Conservation (phyloP, 2,888 invertebrate genomes). For the Aphelenchoides bicaudatus region DNA sequence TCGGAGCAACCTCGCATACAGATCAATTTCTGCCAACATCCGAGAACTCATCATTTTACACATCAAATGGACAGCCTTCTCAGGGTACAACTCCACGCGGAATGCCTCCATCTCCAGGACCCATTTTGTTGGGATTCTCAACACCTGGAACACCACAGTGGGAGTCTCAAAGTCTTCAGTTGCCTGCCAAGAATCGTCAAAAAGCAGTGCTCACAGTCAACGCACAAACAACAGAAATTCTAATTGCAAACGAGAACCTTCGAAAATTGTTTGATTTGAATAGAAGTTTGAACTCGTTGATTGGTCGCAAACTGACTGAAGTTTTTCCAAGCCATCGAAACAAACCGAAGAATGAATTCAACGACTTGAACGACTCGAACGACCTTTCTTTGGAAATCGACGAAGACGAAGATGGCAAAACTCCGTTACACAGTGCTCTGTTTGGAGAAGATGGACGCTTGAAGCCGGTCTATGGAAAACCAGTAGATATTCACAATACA, state of each 20-base stretch:
- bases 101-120: too few relatives aligned
- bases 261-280: conserved; percentile 21
- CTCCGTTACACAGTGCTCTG: conserved; percentile 8
- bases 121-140: too few relatives aligned
- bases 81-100: too few relatives aligned
- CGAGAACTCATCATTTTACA: background rate
- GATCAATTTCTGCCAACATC: background rate
- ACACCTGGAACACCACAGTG: too few relatives aligned
- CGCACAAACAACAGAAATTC: conserved; percentile 24
- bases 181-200: conserved; percentile 12
- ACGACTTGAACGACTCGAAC: background rate
- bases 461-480: conserved; percentile 25
- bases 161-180: too few relatives aligned
- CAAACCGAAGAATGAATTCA: background rate
- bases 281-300: conserved; percentile 11
- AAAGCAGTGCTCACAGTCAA: conserved; percentile 25
- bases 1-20: too few relatives aligned
- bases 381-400: conserved; percentile 1
- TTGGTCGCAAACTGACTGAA: conserved; percentile 22
- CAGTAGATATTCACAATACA: conserved; percentile 25
- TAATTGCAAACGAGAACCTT: conserved; percentile 27
- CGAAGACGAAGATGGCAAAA: background rate
- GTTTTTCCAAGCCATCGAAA: conserved; percentile 12
- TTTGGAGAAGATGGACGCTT: conserved; percentile 11
- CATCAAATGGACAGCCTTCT: too few relatives aligned